These are phyloP conservation scores for Piaya cayana DNA, from an alignment of 2,113 vertebrate species.

Conservation along the genomic window DNA sequence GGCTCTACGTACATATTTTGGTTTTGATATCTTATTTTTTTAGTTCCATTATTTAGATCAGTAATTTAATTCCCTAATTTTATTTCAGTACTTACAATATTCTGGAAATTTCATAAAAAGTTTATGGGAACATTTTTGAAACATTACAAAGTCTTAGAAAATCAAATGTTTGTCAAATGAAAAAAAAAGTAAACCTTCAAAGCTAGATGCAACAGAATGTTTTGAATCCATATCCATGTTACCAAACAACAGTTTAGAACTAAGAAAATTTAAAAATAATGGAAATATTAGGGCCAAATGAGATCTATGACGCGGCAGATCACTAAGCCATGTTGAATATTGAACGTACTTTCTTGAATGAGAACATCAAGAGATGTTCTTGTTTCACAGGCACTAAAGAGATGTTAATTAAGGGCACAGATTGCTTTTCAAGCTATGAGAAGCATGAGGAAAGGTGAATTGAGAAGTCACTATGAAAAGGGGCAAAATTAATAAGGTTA, in stretches of 20 bases:
- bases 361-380: background rate
- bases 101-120: background rate
- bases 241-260: background rate
- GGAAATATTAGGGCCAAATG: background rate
- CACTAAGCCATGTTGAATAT: background rate
- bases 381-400: background rate
- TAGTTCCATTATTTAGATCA: background rate
- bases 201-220: background rate
- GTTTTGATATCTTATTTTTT: background rate
- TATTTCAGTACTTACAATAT: background rate
- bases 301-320: background rate
- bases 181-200: background rate
- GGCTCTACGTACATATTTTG: background rate
- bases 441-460: background rate
- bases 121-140: background rate
- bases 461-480: background rate
- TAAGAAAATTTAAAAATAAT: background rate
- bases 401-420: background rate
- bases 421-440: background rate
- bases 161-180: background rate
- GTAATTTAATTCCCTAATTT: background rate
- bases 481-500: background rate
- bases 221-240: background rate
- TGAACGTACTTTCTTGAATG: background rate
- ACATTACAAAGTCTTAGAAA: background rate